phyloP scores from a whole-genome alignment of 2,797 vertebrate species.

The Oryzias sinensis region DNA sequence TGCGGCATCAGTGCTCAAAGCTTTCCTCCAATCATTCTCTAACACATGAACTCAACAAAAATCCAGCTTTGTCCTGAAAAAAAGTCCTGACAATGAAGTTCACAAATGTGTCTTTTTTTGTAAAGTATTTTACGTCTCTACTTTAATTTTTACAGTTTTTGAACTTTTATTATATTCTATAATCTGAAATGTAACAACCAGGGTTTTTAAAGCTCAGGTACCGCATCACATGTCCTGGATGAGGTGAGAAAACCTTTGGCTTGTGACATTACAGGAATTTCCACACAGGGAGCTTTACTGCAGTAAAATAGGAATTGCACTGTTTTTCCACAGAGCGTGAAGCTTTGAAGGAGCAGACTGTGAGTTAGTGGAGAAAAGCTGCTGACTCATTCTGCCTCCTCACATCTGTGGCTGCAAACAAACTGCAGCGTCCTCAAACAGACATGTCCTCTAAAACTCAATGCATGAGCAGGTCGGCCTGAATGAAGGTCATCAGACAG shows the following conservation, averaged over 20 bases:
- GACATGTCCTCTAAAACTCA: conserved; percentile 31
- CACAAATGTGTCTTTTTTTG: too few relatives aligned
- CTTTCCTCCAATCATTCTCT: not conserved
- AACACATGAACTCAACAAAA: too few relatives aligned
- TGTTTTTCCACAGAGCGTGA: conserved; percentile 36
- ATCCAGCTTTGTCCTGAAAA: too few relatives aligned
- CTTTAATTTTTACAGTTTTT: too few relatives aligned
- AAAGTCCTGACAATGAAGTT: too few relatives aligned
- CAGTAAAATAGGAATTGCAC: conserved; percentile 30
- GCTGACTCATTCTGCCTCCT: conserved; percentile 65
- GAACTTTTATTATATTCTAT: too few relatives aligned
- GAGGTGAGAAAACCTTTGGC: not conserved
- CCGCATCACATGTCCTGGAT: too few relatives aligned
- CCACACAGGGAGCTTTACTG: conserved; percentile 11
- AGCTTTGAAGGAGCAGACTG: conserved; percentile 25
- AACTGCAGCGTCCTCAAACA: conserved; percentile 10
- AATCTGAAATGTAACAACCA: too few relatives aligned
- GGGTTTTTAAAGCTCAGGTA: too few relatives aligned
- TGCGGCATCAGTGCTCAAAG: conserved; percentile 21
- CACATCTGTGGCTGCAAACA: conserved; percentile 40
- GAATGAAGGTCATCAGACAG: too few relatives aligned
- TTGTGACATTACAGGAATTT: not conserved
- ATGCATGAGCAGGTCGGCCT: too few relatives aligned
- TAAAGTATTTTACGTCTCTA: too few relatives aligned
- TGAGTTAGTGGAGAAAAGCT: conserved; percentile 41